Conservation (phyloP, 2,797 vertebrate genomes). For the Gymnopithys bicolor region DNA sequence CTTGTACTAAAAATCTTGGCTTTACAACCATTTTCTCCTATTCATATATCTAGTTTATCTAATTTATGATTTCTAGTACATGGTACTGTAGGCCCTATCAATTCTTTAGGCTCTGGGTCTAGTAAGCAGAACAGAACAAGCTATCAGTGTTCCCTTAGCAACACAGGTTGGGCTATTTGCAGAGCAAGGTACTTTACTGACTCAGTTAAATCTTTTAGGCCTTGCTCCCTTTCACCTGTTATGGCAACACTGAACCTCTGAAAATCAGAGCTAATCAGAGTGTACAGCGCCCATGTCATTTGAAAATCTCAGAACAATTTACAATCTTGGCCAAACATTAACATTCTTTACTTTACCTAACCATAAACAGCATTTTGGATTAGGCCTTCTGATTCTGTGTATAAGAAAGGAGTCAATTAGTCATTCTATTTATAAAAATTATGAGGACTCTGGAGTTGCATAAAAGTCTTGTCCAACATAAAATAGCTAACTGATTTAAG, state of each 20-base stretch:
- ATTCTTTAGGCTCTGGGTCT: no score
- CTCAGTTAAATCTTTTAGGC: no score
- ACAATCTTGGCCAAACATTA: not conserved
- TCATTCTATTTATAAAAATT: not conserved
- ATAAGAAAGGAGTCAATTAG: not conserved
- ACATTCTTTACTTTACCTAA: not conserved
- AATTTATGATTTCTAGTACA: no score
- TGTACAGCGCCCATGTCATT: rapidly evolving
- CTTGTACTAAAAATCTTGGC: no score
- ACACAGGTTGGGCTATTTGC: no score
- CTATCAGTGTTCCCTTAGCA: no score
- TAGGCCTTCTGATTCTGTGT: not conserved
- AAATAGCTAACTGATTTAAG: not conserved
- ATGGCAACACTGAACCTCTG: not conserved
- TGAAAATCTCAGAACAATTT: not conserved
- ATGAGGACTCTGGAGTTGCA: not conserved
- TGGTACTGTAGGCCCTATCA: no score
- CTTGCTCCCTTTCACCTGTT: not conserved
- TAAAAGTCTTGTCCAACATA: not conserved
- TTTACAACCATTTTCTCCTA: no score
- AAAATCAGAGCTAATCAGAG: not conserved
- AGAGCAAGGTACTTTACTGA: no score
- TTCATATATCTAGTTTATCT: no score
- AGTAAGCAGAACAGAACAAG: no score
- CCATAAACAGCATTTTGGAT: not conserved